phyloP scores from a whole-genome alignment of 1,140 invertebrate species.

The Heliconius hermathena region DNA sequence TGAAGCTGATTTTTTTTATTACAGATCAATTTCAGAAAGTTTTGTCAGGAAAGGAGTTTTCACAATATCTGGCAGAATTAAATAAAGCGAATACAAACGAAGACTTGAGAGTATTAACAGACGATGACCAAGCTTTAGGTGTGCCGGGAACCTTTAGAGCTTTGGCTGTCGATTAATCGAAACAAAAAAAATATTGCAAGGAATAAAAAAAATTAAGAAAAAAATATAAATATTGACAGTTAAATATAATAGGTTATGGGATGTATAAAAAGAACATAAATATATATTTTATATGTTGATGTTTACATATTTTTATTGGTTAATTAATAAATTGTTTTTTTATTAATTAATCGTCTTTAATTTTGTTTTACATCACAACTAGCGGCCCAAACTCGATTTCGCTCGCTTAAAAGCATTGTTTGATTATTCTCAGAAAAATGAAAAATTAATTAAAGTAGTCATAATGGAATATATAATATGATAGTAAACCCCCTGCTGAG shows the following conservation, averaged over 20 bases:
- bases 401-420: no score
- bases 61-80: constrained; percentile 36
- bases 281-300: not conserved
- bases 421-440: no score
- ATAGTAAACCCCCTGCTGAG: no score
- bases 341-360: not conserved
- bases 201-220: not conserved
- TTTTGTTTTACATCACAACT: not conserved
- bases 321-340: not conserved
- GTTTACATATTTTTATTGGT: not conserved
- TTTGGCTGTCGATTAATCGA: constrained; percentile 48
- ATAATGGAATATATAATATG: no score
- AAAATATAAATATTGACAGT: not conserved
- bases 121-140: constrained; percentile 46
- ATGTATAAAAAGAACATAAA: not conserved
- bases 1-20: constrained; percentile 11
- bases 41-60: constrained; percentile 29
- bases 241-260: not conserved
- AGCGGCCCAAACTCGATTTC: no score
- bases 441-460: no score
- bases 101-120: constrained; percentile 22
- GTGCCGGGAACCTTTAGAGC: constrained; percentile 51
- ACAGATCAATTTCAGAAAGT: constrained; percentile 39
- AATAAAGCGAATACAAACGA: constrained; percentile 42
- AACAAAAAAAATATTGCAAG: not conserved